Evolutionary conservation across 2,888 invertebrate genomes (phyloP).

Genomic region (Lucinisca nassula): DNA sequence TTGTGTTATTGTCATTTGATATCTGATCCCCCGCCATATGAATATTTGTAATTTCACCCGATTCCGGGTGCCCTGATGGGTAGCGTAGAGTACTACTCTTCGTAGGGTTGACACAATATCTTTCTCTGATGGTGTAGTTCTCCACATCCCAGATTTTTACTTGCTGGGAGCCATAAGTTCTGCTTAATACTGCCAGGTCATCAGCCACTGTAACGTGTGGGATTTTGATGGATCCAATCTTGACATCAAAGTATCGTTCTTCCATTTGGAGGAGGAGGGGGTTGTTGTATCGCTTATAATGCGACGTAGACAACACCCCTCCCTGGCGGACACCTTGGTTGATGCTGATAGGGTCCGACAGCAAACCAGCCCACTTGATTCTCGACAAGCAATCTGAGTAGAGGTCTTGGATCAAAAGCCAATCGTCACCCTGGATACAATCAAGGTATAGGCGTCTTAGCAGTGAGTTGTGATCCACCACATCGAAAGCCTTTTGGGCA

Average conservation of each 20-base stretch:
- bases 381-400: neutral
- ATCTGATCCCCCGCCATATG: neutral
- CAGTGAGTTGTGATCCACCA: neutral
- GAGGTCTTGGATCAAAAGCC: neutral
- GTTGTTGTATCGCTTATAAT: conserved; percentile 8
- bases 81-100: neutral
- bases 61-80: neutral
- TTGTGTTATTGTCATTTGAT: neutral
- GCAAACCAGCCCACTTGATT: neutral
- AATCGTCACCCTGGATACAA: neutral
- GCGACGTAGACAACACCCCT: neutral
- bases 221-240: neutral
- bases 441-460: neutral
- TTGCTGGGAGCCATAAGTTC: neutral
- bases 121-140: neutral
- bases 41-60: neutral
- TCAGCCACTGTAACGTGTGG: neutral
- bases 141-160: neutral
- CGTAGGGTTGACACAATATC: neutral
- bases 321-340: neutral
- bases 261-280: neutral
- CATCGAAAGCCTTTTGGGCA: conserved; percentile 5
- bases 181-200: neutral
- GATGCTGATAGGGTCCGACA: neutral
- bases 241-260: neutral